Evolutionary conservation across 2,888 invertebrate species (phyloP), one percentile per base, ranked within the genome.

Genomic region (Aspidiotus rigidus): DNA sequence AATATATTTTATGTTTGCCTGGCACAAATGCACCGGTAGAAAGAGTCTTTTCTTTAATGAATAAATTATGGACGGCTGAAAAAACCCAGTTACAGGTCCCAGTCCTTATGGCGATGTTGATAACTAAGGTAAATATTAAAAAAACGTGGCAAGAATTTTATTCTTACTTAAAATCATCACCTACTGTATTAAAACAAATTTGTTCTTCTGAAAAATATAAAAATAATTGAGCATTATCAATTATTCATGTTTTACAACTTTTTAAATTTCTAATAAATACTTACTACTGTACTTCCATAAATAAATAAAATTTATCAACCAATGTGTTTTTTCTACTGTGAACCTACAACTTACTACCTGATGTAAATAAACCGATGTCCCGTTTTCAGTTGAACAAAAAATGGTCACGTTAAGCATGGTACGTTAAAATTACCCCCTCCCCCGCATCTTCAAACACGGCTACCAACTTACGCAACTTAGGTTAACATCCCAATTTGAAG

Each of bases 1-100:
- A 49, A 49, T 49, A 49, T 49, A 49, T 49, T 49, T 49, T 49
- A 49, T 49, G 49, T 49, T n/a, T 49, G 49, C 49, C 49, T 49
- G 49, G 49, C 49, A 49, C 49, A 49, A 49, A 49, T 49, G 49
- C 49, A 49, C 11, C 49, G 10, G 49, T 49, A 49, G 49, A 49
- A 49, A 49, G 49, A 49, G 49, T 49, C 10, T 49, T 49, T 49
- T 49, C 49, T 49, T 49, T 49, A 49, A 49, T 49, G 49, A n/a
- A 49, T 13, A 49, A 49, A 49, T 49, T 49, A n/a, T 49, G 49
- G 49, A 49, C 49, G 10, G 10, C 49, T n/a, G 49, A 49, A 49
- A 49, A 49, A 49, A 3, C 10, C 49, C 49, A 49, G 49, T 49
- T 49, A 49, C 49, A 49, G 49, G 49, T 49, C n/a, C 49, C 49